These are phyloP conservation scores for Vanessa atalanta DNA, from an alignment of 1,140 invertebrate genomes.

Conservation along the genomic window DNA sequence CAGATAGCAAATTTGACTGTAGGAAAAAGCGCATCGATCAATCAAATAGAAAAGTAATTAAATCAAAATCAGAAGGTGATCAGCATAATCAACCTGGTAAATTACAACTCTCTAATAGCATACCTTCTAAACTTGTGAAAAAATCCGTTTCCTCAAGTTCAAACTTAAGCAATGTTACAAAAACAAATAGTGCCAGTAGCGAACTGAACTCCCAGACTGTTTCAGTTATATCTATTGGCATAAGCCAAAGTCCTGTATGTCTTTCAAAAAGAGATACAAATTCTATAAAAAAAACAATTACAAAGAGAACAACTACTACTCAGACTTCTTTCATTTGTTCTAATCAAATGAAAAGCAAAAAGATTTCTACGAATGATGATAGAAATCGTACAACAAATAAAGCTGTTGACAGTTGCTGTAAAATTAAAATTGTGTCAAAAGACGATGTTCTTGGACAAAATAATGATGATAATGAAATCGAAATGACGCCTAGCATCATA, in stretches of 20 bases:
- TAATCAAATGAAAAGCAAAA: not conserved
- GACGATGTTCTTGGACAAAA: slow-evolving; percentile 6
- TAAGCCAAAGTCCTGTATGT: not conserved
- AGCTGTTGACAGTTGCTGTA: slow-evolving; percentile 4
- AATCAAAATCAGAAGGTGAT: slow-evolving; percentile 2
- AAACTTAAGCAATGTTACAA: not conserved
- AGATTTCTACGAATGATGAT: not conserved
- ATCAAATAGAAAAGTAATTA: not conserved
- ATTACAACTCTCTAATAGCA: not conserved
- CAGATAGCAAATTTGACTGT: slow-evolving; percentile 3
- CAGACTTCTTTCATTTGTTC: not conserved
- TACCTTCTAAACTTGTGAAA: not conserved
- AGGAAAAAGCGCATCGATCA: not conserved
- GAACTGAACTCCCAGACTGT: not conserved
- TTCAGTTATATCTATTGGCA: not conserved
- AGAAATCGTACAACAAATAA: not conserved
- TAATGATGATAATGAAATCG: slow-evolving; percentile 12
- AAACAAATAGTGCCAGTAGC: not conserved
- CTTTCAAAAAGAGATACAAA: not conserved
- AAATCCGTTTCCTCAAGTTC: not conserved
- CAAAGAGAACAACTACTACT: not conserved
- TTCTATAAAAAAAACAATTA: not conserved
- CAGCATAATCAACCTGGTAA: not conserved
- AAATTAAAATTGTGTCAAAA: slow-evolving; percentile 29
- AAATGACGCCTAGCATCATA: slow-evolving; percentile 22